Percentiles rank a stretch among this genome's conserved stretches.
Conservation (phyloP, 2,113 vertebrate genomes). For the Pluvianellus socialis region DNA sequence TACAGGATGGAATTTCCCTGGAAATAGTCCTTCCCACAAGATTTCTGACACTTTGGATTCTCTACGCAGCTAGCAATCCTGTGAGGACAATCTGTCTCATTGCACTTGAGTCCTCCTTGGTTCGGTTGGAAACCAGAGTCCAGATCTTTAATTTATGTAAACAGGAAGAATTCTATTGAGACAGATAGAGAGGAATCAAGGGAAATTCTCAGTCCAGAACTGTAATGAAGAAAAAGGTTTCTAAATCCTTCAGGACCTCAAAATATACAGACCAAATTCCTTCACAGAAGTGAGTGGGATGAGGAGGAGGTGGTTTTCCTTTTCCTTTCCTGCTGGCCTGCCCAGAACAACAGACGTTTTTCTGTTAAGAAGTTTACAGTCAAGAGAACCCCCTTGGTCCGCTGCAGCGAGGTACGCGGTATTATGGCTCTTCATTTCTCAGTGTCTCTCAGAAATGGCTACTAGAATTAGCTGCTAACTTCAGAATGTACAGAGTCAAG, state of each 20-base stretch:
- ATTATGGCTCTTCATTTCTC: background rate
- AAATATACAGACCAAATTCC: background rate
- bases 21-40: constrained; percentile 39
- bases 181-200: constrained; percentile 11
- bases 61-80: background rate
- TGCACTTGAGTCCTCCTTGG: constrained; percentile 17
- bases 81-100: constrained; percentile 6
- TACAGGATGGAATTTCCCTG: constrained; percentile 44
- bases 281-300: background rate
- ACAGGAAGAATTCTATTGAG: constrained; percentile 41
- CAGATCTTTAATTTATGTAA: constrained; percentile 27
- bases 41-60: constrained; percentile 25
- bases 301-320: background rate
- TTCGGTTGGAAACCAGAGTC: constrained; percentile 7
- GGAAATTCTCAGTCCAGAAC: background rate
- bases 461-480: background rate
- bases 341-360: background rate
- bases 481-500: background rate
- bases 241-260: constrained; percentile 19
- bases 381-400: background rate
- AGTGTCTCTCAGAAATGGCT: background rate
- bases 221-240: background rate
- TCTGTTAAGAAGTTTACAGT: background rate
- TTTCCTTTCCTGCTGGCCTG: background rate
- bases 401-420: background rate